Percentiles rank a stretch among this genome's conserved stretches.
phyloP scores from a whole-genome alignment of 64 coral and sea anemone genomes.

The Hydrozoanthus tunicans region DNA sequence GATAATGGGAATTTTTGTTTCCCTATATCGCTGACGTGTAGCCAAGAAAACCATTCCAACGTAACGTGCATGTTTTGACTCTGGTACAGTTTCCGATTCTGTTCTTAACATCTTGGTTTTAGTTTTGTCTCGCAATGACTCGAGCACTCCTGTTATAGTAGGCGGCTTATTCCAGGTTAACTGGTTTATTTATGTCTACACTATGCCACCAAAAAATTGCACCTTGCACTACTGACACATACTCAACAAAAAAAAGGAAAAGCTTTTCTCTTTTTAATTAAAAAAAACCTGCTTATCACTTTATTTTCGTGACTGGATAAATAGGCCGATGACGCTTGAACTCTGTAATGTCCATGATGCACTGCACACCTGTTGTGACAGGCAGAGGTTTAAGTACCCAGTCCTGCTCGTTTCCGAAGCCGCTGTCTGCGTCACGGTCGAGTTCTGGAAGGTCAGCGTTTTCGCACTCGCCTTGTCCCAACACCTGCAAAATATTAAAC shows the following conservation, averaged over 20 bases:
- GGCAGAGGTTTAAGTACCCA: conserved; percentile 74
- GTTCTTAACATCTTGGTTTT: too few species aligned
- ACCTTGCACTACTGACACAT: too few species aligned
- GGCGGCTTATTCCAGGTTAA: too few species aligned
- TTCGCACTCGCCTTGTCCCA: conserved; percentile 11
- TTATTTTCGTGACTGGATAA: conserved; percentile 78
- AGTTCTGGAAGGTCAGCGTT: background rate
- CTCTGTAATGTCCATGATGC: conserved; percentile 72
- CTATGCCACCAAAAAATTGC: too few species aligned
- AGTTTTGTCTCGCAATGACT: too few species aligned
- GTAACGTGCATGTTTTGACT: too few species aligned
- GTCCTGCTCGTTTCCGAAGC: conserved; percentile 63
- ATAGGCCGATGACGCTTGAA: conserved; percentile 78
- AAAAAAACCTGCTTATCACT: background rate
- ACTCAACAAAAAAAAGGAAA: background rate
- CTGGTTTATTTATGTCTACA: too few species aligned
- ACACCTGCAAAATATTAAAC: conserved; percentile 28
- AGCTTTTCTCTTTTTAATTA: background rate
- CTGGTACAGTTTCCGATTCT: too few species aligned
- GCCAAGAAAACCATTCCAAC: too few species aligned
- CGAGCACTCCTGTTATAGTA: too few species aligned
- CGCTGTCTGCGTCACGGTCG: conserved; percentile 55
- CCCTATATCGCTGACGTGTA: too few species aligned
- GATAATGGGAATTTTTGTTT: too few species aligned
- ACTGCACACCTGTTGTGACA: conserved; percentile 49